Base-by-base conservation (phyloP, 2,797 vertebrate genomes). In the Halcyon badia region DNA sequence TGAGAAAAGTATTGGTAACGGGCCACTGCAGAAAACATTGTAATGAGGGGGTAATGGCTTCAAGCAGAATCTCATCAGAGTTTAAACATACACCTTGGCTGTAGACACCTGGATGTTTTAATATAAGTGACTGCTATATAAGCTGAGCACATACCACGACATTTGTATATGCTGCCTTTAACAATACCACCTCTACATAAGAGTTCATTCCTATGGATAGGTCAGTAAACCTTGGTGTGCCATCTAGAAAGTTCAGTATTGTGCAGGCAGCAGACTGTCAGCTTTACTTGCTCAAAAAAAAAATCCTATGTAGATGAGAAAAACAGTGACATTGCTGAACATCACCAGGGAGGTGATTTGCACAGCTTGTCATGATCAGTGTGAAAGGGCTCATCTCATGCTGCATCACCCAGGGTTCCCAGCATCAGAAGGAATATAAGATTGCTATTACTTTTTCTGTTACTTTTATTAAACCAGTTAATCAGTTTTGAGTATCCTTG, bases 331-430 rank as follows among this genome's bases (percentile, higher is more conserved):
- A 7, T 2, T 60, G 15, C 49, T 73, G 57, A 65, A 56, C 8
- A 21, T 31, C 24, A 48, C 8, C 20, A 33, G 3, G 24, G 20
- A 82, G 10, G 20, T 35, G 37, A 18, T 85, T 83, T 80, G 25
- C 12, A 19, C 12, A n/a, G 0, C 3, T 1, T 76, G 22, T 22
- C 1, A 0, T 52, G 42, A 57, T 57, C 22, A 19, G 5, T 5
- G 4, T 17, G 31, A 89, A 52, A 25, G 14, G 14, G 18, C 20
- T 94, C 12, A 14, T 41, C 37, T 30, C 33, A 24, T 37, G 4
- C 33, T 49, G 10, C 44, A 21, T 33, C 5, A 2, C 12, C 8
- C 1, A 2, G 52, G 3, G 6, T 35, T 94, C 21, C n/a, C 18
- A 17, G 33, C 1, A 17, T 15, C 8, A 13, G 37, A 72, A 69